Conservation (phyloP, 2,888 invertebrate species). For the Leucozona laternaria region DNA sequence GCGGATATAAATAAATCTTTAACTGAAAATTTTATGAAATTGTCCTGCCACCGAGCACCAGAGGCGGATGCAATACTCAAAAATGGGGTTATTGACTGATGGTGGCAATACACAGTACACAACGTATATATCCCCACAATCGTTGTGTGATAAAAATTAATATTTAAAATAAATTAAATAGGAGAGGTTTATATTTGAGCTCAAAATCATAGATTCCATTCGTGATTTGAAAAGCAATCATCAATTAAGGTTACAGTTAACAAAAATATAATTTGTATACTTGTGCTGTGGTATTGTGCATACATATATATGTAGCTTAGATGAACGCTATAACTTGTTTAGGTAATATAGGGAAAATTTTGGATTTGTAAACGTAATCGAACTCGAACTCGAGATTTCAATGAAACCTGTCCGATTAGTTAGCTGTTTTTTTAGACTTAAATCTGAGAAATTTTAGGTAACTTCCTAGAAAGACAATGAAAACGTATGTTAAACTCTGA, state of each 20-base stretch:
- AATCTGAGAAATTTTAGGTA: too few relatives aligned
- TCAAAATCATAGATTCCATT: constrained; percentile 24
- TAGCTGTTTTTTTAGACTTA: too few relatives aligned
- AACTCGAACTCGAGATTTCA: too few relatives aligned
- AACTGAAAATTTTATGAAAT: constrained; percentile 36
- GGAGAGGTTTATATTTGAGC: constrained; percentile 18
- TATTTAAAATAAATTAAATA: constrained; percentile 42
- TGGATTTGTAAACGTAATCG: too few relatives aligned
- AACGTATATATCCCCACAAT: not conserved
- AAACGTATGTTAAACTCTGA: too few relatives aligned
- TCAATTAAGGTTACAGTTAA: not conserved
- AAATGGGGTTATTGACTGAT: constrained; percentile 58
- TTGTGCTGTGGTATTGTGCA: too few relatives aligned
- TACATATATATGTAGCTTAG: too few relatives aligned
- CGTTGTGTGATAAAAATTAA: constrained; percentile 60
- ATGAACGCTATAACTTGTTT: too few relatives aligned
- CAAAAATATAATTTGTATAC: too few relatives aligned
- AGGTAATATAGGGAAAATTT: too few relatives aligned
- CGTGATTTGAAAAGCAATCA: constrained; percentile 8
- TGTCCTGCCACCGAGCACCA: constrained; percentile 20
- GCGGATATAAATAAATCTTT: constrained; percentile 50
- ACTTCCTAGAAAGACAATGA: too few relatives aligned
- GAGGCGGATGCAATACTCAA: constrained; percentile 50
- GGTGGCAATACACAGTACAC: not conserved
- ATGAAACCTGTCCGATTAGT: too few relatives aligned